Evolutionary conservation across 1,140 invertebrate genomes (phyloP).

Genomic region (Arctopsyche grandis): DNA sequence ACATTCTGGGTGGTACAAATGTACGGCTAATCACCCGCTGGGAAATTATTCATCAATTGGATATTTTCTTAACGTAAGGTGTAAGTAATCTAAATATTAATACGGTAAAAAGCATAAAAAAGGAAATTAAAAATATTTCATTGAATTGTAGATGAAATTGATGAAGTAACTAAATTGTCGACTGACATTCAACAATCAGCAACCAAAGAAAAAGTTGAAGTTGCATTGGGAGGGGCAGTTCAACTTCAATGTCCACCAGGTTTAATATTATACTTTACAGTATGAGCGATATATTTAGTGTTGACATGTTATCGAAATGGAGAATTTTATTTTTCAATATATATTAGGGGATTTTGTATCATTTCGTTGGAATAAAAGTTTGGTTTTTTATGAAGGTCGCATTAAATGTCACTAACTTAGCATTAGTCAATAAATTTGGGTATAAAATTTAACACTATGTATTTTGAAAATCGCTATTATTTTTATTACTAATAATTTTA

Average conservation of each 20-base stretch:
- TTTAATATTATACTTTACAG: neutral
- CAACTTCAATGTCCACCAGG: slow-evolving; percentile 76
- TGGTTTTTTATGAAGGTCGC: too few relatives aligned
- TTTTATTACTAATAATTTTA: too few relatives aligned
- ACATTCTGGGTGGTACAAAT: slow-evolving; percentile 87
- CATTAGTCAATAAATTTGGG: neutral
- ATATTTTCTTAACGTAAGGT: slow-evolving; percentile 82
- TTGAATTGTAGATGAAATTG: slow-evolving; percentile 33
- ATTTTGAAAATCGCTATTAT: too few relatives aligned
- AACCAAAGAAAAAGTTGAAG: slow-evolving; percentile 65
- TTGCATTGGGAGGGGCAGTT: slow-evolving; percentile 79
- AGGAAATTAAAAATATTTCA: neutral
- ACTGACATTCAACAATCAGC: slow-evolving; percentile 29
- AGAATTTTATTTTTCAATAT: too few relatives aligned
- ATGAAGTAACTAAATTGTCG: slow-evolving; percentile 27
- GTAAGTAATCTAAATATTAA: slow-evolving; percentile 68
- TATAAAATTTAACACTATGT: too few relatives aligned
- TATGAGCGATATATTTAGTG: too few relatives aligned
- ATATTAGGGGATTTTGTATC: too few relatives aligned
- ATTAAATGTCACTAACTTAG: neutral
- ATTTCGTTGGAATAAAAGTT: too few relatives aligned
- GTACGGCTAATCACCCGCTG: slow-evolving; percentile 76
- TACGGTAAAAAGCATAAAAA: neutral
- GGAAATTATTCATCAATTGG: slow-evolving; percentile 83
- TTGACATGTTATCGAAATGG: too few relatives aligned